These are phyloP conservation scores for Anniella stebbinsi DNA, from an alignment of 2,797 vertebrate genomes.

Conservation along the genomic window DNA sequence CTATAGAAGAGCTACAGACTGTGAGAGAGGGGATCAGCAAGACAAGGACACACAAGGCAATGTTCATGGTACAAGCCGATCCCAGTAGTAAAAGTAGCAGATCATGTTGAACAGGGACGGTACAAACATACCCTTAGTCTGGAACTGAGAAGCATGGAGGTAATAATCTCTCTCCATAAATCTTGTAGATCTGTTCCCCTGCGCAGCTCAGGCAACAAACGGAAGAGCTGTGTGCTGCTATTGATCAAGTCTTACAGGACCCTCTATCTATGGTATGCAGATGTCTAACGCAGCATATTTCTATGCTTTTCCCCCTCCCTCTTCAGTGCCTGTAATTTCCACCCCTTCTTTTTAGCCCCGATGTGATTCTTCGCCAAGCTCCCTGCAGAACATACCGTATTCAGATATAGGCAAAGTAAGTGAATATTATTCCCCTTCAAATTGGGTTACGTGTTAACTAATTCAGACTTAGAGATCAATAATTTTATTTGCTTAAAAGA, in stretches of 20 bases:
- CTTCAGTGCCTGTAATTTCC: slow-evolving; percentile 25
- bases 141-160: slow-evolving; percentile 26
- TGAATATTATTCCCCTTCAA: slow-evolving; percentile 55
- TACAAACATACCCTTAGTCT: background rate
- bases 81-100: background rate
- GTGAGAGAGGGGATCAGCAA: background rate
- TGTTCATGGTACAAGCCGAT: background rate
- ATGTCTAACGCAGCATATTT: slow-evolving; percentile 46
- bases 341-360: slow-evolving; percentile 73
- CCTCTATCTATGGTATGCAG: slow-evolving; percentile 82
- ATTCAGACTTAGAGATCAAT: background rate
- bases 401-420: slow-evolving; percentile 82
- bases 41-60: background rate
- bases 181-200: slow-evolving; percentile 90
- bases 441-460: background rate
- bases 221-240: slow-evolving; percentile 91
- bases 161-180: slow-evolving; percentile 58
- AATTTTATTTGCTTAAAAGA: background rate
- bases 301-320: slow-evolving; percentile 28
- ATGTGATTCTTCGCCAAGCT: slow-evolving; percentile 76
- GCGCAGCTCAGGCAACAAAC: slow-evolving; percentile 92
- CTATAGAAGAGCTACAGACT: background rate
- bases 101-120: too few relatives aligned
- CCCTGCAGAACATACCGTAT: slow-evolving; percentile 71
- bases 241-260: slow-evolving; percentile 91